Conservation (phyloP, 2,888 invertebrate genomes). For the Pasiphila rectangulata region DNA sequence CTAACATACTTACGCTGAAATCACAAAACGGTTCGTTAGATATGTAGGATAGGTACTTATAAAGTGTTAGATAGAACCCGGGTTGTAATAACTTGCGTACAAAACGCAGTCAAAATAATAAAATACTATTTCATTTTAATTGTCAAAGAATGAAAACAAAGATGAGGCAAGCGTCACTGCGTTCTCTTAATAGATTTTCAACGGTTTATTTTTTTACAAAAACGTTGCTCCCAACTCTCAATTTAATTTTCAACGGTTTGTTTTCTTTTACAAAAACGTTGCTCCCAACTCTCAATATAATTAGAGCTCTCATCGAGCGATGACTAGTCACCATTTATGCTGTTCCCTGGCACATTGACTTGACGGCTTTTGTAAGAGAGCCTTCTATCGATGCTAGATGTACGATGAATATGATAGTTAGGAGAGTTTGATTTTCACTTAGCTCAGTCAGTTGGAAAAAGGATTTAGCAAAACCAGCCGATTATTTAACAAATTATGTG, state of each 20-base stretch:
- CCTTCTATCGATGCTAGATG: not conserved
- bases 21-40: no score
- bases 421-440: no score
- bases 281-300: constrained; percentile 63
- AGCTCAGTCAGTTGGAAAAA: no score
- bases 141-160: constrained; percentile 51
- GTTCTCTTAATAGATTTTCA: constrained; percentile 71
- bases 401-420: not conserved
- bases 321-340: constrained; percentile 69
- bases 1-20: no score
- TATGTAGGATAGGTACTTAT: no score
- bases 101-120: not conserved
- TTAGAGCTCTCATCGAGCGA: constrained; percentile 68
- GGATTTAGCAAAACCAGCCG: no score
- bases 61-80: no score
- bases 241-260: constrained; percentile 73
- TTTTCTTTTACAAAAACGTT: constrained; percentile 66
- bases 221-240: constrained; percentile 56
- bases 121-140: not conserved
- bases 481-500: no score
- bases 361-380: constrained; percentile 42
- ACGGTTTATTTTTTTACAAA: constrained; percentile 70
- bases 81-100: no score
- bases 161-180: constrained; percentile 54
- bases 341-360: constrained; percentile 58